phyloP scores from a whole-genome alignment of 1,140 invertebrate genomes.

The Cherax quadricarinatus region DNA sequence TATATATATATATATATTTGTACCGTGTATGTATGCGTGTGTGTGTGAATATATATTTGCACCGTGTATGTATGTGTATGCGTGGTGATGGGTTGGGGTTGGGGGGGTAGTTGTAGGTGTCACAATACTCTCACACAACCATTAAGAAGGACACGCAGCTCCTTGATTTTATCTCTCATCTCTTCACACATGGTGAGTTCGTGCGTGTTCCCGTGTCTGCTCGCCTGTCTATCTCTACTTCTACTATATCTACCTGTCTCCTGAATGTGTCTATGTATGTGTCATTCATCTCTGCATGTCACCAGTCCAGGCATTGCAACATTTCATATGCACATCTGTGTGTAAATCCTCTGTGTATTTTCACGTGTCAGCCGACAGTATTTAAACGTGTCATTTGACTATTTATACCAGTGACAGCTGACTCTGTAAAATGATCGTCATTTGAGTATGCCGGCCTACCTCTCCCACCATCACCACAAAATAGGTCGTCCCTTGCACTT shows the following conservation, averaged over 20 bases:
- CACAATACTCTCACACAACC: slow-evolving; percentile 14
- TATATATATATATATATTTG: no score
- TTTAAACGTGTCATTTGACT: background rate
- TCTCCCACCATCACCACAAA: no score
- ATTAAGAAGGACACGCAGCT: slow-evolving; percentile 38
- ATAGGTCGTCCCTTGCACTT: no score
- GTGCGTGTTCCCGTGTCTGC: background rate
- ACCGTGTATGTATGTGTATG: no score
- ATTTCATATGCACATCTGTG: no score
- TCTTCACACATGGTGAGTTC: background rate
- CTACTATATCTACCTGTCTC: background rate
- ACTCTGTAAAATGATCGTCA: no score
- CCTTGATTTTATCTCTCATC: background rate
- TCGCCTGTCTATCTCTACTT: background rate
- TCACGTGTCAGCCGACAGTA: background rate
- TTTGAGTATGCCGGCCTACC: no score
- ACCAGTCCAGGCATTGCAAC: no score
- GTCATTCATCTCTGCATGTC: no score
- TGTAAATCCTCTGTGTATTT: no score
- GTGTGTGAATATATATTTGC: background rate
- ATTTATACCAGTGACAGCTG: no score
- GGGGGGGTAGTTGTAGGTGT: slow-evolving; percentile 19
- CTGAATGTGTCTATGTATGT: background rate
- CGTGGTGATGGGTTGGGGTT: background rate
- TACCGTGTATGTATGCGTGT: no score